Evolutionary conservation across 2,888 invertebrate genomes (phyloP).

Genomic region (Ferrisia virgata): DNA sequence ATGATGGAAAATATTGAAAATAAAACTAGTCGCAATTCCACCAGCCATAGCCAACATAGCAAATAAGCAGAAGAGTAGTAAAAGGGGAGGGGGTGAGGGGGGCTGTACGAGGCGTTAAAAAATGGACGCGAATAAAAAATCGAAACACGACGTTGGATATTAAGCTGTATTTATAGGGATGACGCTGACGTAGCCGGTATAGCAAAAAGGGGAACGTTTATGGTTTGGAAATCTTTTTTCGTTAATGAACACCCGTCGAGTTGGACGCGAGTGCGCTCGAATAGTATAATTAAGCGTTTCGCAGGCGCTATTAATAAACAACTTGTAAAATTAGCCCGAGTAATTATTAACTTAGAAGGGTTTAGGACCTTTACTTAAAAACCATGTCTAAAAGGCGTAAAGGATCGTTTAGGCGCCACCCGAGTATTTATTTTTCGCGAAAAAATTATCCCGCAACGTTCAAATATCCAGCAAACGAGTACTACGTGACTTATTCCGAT

Average conservation of each 20-base stretch:
- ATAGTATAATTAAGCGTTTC: not conserved
- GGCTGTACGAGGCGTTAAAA: not conserved
- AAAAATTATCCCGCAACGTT: not conserved
- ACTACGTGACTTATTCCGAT: not conserved
- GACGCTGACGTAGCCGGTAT: not conserved
- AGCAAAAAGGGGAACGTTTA: not conserved
- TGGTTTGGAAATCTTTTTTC: constrained; percentile 1
- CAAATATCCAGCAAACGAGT: no score
- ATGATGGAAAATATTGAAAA: no score
- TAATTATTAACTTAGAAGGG: constrained; percentile 4
- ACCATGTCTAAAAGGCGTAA: not conserved
- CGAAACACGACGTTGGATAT: not conserved
- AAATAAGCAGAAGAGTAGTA: no score
- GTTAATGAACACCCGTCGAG: constrained; percentile 4
- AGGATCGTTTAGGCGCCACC: not conserved
- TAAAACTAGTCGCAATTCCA: no score
- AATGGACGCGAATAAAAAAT: not conserved
- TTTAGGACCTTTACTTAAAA: not conserved
- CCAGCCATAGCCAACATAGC: no score
- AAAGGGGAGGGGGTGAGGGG: not conserved
- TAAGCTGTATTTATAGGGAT: not conserved
- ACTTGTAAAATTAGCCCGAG: constrained; percentile 8
- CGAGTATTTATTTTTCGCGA: not conserved
- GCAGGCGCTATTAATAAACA: not conserved
- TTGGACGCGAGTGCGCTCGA: not conserved